Evolutionary conservation across 2,113 vertebrate species (phyloP).

Genomic region (Galeopterus variegatus): DNA sequence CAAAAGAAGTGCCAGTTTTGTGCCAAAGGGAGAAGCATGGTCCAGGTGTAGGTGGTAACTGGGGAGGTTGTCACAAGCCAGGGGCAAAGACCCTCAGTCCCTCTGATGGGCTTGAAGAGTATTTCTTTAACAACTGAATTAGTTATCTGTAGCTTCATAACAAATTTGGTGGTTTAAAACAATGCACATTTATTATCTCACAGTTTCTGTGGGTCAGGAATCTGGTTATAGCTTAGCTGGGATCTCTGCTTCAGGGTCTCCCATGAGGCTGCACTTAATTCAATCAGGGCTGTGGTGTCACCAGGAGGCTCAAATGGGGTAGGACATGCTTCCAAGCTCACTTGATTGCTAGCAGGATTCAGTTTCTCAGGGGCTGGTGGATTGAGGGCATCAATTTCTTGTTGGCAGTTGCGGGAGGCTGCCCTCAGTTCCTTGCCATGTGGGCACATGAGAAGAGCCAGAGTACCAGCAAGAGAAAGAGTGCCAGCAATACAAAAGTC

Average conservation of each 20-base stretch:
- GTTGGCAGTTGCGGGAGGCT: not conserved
- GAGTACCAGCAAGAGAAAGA: not conserved
- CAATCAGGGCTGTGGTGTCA: not conserved
- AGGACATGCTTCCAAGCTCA: not conserved
- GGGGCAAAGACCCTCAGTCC: not conserved
- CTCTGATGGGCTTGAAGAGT: not conserved
- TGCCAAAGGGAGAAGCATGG: not conserved
- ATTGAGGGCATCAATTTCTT: not conserved
- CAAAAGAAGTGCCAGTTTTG: not conserved
- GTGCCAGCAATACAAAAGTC: not conserved
- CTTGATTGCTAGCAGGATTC: not conserved
- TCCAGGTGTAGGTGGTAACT: not conserved
- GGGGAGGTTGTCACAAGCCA: not conserved
- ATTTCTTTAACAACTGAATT: constrained; percentile 41
- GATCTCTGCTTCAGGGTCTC: not conserved
- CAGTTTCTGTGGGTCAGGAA: constrained; percentile 1
- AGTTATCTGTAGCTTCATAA: constrained; percentile 1
- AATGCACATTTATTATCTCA: not conserved
- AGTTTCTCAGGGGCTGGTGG: not conserved
- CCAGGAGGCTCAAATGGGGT: not conserved
- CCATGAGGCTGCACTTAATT: not conserved
- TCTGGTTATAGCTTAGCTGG: not conserved
- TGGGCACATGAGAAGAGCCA: not conserved
- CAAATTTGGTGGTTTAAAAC: constrained; percentile 16
- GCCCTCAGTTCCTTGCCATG: not conserved